A percentile compares a stretch with the other conserved stretches of the same genome.
These are phyloP conservation scores for Cavia porcellus DNA, from an alignment of 2,113 vertebrate species.

Conservation along the genomic window DNA sequence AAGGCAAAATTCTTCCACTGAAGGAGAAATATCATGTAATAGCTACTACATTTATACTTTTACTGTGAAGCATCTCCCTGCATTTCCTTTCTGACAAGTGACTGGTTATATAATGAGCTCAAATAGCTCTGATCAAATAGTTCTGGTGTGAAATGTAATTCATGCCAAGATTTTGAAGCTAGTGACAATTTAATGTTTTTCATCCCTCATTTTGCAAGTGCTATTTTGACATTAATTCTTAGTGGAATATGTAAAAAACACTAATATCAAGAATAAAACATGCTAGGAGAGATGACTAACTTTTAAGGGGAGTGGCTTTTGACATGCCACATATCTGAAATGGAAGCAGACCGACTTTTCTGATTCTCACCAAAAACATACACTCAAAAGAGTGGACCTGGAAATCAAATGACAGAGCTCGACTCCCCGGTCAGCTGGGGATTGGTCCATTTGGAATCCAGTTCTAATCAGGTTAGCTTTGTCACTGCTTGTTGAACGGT, in stretches of 20 bases:
- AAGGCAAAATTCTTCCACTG: constrained; percentile 16
- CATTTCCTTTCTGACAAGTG: not conserved
- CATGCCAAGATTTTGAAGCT: not conserved
- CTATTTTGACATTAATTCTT: not conserved
- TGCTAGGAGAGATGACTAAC: not conserved
- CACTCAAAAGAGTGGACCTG: not conserved
- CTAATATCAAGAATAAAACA: not conserved
- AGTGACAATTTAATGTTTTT: not conserved
- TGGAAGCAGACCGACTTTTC: not conserved
- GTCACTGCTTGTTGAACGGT: not conserved
- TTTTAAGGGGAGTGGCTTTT: not conserved
- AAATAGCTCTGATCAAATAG: not conserved
- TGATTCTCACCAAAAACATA: not conserved
- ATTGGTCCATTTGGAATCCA: not conserved
- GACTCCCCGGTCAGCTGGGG: not conserved
- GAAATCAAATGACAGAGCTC: not conserved
- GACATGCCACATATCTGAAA: not conserved
- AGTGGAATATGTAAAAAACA: not conserved
- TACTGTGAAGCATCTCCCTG: not conserved
- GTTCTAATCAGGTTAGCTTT: not conserved
- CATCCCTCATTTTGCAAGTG: not conserved
- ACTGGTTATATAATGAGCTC: not conserved
- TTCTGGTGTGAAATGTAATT: not conserved
- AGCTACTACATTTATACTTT: not conserved
- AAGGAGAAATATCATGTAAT: not conserved